Base-by-base conservation (phyloP, 2,888 invertebrate species). In the Pristionchus japonicus region DNA sequence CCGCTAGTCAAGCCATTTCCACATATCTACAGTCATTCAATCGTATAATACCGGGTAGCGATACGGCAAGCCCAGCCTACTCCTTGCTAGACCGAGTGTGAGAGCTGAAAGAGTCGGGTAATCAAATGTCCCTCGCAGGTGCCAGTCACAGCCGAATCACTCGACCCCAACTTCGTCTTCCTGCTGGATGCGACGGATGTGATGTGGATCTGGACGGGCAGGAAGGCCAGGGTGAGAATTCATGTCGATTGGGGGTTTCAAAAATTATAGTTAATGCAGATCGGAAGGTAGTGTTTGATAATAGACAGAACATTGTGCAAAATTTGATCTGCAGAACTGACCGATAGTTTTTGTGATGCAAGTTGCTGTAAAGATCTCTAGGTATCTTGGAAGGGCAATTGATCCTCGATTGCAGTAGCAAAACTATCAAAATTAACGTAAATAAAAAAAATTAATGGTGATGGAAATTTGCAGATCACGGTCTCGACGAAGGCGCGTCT, bases 121-220 rank as follows among this genome's bases (percentile, higher is more conserved):
- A 1, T 49, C 49, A 49, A 49, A 11, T 11, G 11, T 49, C 52
- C 20, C 1, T 13, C 13, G 17, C 57, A 57, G 57, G 57, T 94
- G 31, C 91, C 93, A 1, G 88, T 93, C 4, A 87, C 89, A 37
- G 88, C 90, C 0, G 95, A 96, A 52, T 97, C 97, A 0, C 96
- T 99, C 87, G 99, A 99, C 96, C 97, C 97, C 0, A 96, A 97
- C 90, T 97, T 96, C 95, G 98, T 98, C 2, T 99, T 97, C 95
- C 96, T 99, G 20, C 95, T 99, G 74, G 99, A 99, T 94, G 96
- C 96, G 49, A 98, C 97, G 1, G 96, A 96, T 67, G 94, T 91
- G 23, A 97, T 99, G 92, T 98, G 96, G 95, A 96, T 99, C 91
- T 99, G 99, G 99, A 96, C 97, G 93, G 98, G 98, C 47, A 96